Evolutionary conservation across 2,888 invertebrate species (phyloP).

Genomic region (Penaeus monodon): DNA sequence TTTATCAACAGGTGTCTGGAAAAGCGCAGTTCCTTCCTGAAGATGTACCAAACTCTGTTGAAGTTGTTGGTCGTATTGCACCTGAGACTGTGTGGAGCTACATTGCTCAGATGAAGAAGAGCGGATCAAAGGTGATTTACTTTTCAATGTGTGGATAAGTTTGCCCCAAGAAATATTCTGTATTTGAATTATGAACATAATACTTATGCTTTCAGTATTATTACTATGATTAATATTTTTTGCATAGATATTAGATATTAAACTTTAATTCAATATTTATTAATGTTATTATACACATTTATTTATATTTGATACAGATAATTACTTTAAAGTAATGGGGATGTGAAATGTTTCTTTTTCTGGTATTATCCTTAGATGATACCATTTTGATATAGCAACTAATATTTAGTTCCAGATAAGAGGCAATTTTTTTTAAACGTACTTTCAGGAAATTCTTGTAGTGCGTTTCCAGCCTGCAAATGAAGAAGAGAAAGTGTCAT

Average conservation of each 20-base stretch:
- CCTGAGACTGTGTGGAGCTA: conserved; percentile 94
- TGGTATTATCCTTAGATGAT: too few relatives aligned
- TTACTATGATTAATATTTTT: too few relatives aligned
- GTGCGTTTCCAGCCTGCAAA: conserved; percentile 84
- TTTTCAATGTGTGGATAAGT: too few relatives aligned
- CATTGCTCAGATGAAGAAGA: conserved; percentile 87
- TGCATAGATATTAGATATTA: too few relatives aligned
- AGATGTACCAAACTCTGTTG: conserved; percentile 81
- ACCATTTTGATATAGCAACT: conserved; percentile 17
- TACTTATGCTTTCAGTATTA: too few relatives aligned
- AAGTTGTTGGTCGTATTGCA: conserved; percentile 89
- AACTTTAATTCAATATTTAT: too few relatives aligned
- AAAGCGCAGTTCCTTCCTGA: conserved; percentile 78
- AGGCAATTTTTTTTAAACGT: not conserved
- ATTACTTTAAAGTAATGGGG: too few relatives aligned
- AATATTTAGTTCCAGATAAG: conserved; percentile 6
- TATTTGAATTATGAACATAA: too few relatives aligned
- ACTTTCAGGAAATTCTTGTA: conserved; percentile 80
- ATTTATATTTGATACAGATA: too few relatives aligned
- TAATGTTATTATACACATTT: too few relatives aligned
- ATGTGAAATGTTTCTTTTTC: too few relatives aligned
- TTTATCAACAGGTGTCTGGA: conserved; percentile 71
- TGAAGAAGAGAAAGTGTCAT: conserved; percentile 86
- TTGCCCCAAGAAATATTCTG: too few relatives aligned
- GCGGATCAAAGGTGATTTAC: conserved; percentile 57